A percentile compares a stretch with the other conserved stretches of the same genome.
Evolutionary conservation across 1,140 invertebrate genomes (phyloP).

Genomic region (Heliconius congener): DNA sequence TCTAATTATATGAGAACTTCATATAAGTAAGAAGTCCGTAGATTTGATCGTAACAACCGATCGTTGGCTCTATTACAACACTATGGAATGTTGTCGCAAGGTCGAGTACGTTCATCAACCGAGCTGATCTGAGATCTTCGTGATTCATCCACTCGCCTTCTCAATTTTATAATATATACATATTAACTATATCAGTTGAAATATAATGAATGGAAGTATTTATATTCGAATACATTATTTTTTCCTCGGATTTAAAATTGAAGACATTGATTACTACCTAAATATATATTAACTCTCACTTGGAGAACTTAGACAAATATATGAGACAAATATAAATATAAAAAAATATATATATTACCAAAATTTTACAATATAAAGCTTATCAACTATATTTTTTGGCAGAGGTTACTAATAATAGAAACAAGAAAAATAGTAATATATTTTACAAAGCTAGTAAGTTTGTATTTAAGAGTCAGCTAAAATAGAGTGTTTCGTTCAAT

Average conservation of each 20-base stretch:
- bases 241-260: too few relatives aligned
- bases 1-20: not conserved
- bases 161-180: not conserved
- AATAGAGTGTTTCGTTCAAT: too few relatives aligned
- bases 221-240: too few relatives aligned
- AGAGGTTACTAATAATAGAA: conserved; percentile 1
- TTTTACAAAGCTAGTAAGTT: not conserved
- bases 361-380: not conserved
- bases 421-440: not conserved
- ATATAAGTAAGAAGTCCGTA: not conserved
- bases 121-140: conserved; percentile 48
- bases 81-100: conserved; percentile 63
- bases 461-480: not conserved
- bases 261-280: too few relatives aligned
- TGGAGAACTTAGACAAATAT: not conserved
- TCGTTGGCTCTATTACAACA: conserved; percentile 42
- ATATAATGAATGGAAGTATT: not conserved
- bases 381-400: not conserved
- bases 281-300: too few relatives aligned
- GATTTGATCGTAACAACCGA: conserved; percentile 18
- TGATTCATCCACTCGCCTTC: conserved; percentile 9
- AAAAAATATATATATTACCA: not conserved
- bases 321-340: not conserved
- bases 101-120: conserved; percentile 71
- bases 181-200: not conserved